Evolutionary conservation across 2,113 vertebrate species (phyloP), one percentile per base, ranked within the genome.

Genomic region (Gorilla gorilla): DNA sequence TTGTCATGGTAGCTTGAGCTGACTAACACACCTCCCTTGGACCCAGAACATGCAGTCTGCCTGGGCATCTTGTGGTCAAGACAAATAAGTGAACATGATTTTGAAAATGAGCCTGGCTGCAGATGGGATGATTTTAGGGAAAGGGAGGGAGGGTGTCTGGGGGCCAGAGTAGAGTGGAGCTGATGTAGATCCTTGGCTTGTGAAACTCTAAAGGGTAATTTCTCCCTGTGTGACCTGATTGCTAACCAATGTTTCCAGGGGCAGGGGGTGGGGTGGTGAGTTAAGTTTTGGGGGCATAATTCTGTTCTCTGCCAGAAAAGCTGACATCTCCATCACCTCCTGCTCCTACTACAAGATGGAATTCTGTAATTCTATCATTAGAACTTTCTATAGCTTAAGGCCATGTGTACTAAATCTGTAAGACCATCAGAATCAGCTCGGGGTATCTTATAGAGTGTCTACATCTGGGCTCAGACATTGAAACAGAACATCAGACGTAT

Each of bases 391-490:
- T 3, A 45, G 57, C 43, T 48, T 27, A 8, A 43, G 78, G 75
- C 25, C 8, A 1, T 8, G 27, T 30, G 45, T 64, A 13, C 20
- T 52, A 30, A 66, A 6, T 72, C 35, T 38, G 8, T 7, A 38
- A 38, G 32, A 16, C 23, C 27, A 6, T 17, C 5, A 32, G 55
- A 10, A 3, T 50, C 10, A 10, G 73, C 30, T 45, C 5, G 7
- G 13, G 17, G 12, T 20, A 7, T 30, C 52, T 25, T 68, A 6
- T 5, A 43, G 32, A 50, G 25, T 27, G 25, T 45, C 38, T 25
- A 20, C 6, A 1, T 9, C 4, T 2, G 3, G 45, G 23, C 6
- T 16, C 14, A 16, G 23, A 30, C 5, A 25, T 1, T 6, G 30
- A 94, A 10, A 25, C 8, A 32, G 68, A 81, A 55, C 11, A 59